phyloP scores from a whole-genome alignment of 1,140 invertebrate genomes.

The Drosophila athabasca region DNA sequence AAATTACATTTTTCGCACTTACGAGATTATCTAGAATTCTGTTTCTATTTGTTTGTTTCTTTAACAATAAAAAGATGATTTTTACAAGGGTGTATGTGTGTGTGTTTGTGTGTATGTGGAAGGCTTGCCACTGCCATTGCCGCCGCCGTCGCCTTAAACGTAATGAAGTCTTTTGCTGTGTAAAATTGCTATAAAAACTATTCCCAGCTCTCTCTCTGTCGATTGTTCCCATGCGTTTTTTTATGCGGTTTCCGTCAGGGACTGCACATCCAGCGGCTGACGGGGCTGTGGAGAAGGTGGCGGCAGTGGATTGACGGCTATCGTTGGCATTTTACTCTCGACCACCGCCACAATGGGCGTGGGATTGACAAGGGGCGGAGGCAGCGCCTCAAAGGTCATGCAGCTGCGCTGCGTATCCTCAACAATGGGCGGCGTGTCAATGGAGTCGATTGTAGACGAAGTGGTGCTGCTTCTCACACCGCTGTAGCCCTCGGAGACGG shows the following conservation, averaged over 20 bases:
- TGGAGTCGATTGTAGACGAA: conserved; percentile 52
- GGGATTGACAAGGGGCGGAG: conserved; percentile 68
- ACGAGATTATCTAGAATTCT: conserved; percentile 53
- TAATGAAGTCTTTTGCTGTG: conserved; percentile 81
- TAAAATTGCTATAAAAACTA: conserved; percentile 80
- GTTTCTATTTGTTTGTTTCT: not conserved
- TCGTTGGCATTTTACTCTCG: conserved; percentile 40
- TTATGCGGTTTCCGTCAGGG: not conserved
- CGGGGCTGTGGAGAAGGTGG: conserved; percentile 51
- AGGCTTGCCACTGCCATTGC: conserved; percentile 20
- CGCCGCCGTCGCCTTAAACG: conserved; percentile 59
- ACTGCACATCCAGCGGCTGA: conserved; percentile 54
- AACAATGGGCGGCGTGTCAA: conserved; percentile 73
- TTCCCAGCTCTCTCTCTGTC: conserved; percentile 45
- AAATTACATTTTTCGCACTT: conserved; percentile 62
- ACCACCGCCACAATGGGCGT: conserved; percentile 70
- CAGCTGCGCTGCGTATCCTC: conserved; percentile 66
- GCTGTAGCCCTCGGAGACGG: conserved; percentile 65
- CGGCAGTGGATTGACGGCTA: conserved; percentile 7
- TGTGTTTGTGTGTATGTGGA: not conserved
- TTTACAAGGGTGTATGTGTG: conserved; percentile 50
- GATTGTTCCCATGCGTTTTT: not conserved
- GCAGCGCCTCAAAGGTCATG: conserved; percentile 66
- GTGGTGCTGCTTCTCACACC: conserved; percentile 28
- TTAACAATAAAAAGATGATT: conserved; percentile 76